Conservation (phyloP, 2,888 invertebrate species). For the Drosophila pseudotakahashii region DNA sequence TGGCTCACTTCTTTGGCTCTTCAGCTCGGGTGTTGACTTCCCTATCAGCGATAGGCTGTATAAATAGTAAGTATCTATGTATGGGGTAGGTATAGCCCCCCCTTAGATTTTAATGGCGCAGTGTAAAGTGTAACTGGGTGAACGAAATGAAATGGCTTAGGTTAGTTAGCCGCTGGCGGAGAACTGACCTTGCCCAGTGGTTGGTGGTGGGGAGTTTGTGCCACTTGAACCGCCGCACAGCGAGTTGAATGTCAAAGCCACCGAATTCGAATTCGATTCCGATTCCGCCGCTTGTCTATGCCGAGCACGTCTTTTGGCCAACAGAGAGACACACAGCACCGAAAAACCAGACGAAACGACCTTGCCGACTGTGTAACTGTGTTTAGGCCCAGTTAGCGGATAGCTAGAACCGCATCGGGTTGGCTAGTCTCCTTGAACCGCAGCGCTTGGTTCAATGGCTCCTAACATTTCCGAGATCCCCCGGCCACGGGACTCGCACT, state of each 20-base stretch:
- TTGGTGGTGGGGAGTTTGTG: conserved; percentile 27
- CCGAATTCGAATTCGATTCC: conserved; percentile 21
- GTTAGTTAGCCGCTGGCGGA: too few relatives aligned
- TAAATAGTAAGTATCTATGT: conserved; percentile 8
- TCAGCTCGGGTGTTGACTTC: conserved; percentile 8
- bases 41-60: conserved; percentile 45
- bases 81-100: not conserved
- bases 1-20: conserved; percentile 5
- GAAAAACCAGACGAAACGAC: conserved; percentile 25
- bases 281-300: conserved; percentile 44
- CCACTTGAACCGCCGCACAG: conserved; percentile 69
- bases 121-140: conserved; percentile 46
- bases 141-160: conserved; percentile 25
- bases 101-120: conserved; percentile 32
- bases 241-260: conserved; percentile 74
- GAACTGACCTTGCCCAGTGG: conserved; percentile 48
- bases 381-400: conserved; percentile 38
- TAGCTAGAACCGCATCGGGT: conserved; percentile 27
- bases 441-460: conserved; percentile 39
- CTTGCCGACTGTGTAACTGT: conserved; percentile 37
- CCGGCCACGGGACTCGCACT: not conserved
- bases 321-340: not conserved
- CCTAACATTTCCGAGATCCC: conserved; percentile 46
- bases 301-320: conserved; percentile 42
- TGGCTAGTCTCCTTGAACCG: conserved; percentile 48